Conservation (phyloP, 2,113 vertebrate genomes). For the Isurus oxyrinchus region DNA sequence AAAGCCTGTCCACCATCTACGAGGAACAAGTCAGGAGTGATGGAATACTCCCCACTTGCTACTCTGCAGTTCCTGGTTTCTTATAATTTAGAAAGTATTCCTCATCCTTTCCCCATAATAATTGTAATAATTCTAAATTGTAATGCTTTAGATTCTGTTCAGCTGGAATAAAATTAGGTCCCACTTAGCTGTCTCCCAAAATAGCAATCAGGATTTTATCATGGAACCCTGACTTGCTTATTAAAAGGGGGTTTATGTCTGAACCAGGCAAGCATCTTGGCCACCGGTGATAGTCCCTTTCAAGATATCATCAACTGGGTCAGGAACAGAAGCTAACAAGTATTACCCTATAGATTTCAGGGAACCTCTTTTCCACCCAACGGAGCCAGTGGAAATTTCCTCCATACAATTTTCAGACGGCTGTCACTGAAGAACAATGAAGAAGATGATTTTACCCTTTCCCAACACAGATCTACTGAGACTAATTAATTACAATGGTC, state of each 20-base stretch:
- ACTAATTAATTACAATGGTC: neutral
- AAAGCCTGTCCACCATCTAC: too few relatives aligned
- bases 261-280: neutral
- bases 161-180: neutral
- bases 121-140: neutral
- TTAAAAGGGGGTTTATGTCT: neutral
- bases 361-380: neutral
- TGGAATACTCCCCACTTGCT: neutral
- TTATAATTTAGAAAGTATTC: neutral
- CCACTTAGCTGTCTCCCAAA: neutral
- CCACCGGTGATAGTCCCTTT: neutral
- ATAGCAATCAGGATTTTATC: neutral
- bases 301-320: neutral
- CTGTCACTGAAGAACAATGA: neutral
- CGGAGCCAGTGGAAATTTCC: neutral
- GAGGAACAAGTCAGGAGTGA: too few relatives aligned
- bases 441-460: neutral
- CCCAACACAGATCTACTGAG: neutral
- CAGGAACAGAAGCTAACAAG: too few relatives aligned
- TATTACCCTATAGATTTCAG: neutral
- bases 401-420: neutral
- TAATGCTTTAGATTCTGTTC: neutral
- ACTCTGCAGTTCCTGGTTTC: neutral
- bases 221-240: neutral
- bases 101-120: too few relatives aligned